Conservation (phyloP, 1,140 invertebrate genomes). For the Caerostris extrusa region DNA sequence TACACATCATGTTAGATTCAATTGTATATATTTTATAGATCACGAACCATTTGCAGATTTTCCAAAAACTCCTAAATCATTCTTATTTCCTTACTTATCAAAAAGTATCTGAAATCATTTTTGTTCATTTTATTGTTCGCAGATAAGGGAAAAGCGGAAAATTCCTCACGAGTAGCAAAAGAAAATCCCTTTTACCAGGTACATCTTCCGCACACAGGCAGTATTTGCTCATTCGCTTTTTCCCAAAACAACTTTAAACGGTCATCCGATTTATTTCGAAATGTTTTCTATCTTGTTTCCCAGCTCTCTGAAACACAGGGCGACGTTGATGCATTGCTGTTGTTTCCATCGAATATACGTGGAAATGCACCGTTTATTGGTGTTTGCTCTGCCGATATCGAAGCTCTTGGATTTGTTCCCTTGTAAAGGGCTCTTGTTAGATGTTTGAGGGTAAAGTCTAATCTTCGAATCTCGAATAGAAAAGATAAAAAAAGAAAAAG, state of each 20-base stretch:
- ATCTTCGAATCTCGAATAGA: neutral
- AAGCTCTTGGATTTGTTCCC: slow-evolving; percentile 10
- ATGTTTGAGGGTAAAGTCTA: neutral
- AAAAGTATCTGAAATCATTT: neutral
- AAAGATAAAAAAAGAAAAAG: too few species aligned
- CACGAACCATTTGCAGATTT: neutral
- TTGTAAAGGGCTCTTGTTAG: neutral
- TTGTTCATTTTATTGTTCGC: neutral
- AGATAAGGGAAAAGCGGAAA: neutral
- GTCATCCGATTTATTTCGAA: slow-evolving; percentile 72
- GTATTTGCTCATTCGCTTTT: slow-evolving; percentile 46
- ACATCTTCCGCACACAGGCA: neutral
- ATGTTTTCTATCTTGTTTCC: slow-evolving; percentile 38
- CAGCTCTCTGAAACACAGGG: neutral
- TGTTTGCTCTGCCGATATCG: slow-evolving; percentile 33
- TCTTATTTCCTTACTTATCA: neutral
- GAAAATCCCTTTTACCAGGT: slow-evolving; percentile 23
- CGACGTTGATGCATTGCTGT: slow-evolving; percentile 58
- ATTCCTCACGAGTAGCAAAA: neutral
- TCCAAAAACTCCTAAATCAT: neutral
- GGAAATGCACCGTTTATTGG: slow-evolving; percentile 58
- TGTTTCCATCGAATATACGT: neutral
- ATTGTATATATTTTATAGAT: neutral
- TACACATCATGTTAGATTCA: neutral
- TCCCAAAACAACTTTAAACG: slow-evolving; percentile 67